A percentile compares a stretch with the other conserved stretches of the same genome.
Conservation (phyloP, 2,888 invertebrate species). For the Anodontia alba region DNA sequence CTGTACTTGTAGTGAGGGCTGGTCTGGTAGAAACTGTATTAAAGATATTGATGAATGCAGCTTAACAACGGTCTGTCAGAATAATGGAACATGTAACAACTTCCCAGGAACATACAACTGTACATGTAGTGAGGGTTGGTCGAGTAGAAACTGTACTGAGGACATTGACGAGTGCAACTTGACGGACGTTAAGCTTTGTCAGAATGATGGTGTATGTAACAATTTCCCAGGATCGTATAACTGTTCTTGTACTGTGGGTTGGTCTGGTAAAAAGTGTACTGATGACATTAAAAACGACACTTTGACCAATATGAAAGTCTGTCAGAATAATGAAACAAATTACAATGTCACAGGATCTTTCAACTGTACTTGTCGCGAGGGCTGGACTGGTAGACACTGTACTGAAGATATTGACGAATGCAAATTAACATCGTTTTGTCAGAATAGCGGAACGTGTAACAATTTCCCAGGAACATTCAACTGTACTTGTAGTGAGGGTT, state of each 20-base stretch:
- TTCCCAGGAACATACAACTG: slow-evolving; percentile 50
- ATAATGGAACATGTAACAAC: slow-evolving; percentile 49
- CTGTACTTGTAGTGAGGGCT: slow-evolving; percentile 49
- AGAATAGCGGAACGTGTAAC: slow-evolving; percentile 53
- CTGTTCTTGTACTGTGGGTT: slow-evolving; percentile 57
- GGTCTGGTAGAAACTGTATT: slow-evolving; percentile 52
- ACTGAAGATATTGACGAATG: slow-evolving; percentile 19
- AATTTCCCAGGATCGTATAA: slow-evolving; percentile 56
- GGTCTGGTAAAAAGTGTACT: slow-evolving; percentile 51
- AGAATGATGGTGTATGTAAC: slow-evolving; percentile 46
- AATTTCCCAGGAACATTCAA: slow-evolving; percentile 32
- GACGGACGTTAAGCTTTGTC: slow-evolving; percentile 55
- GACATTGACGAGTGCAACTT: slow-evolving; percentile 68
- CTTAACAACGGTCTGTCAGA: slow-evolving; percentile 22
- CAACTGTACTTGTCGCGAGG: slow-evolving; percentile 37
- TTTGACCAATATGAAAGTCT: slow-evolving; percentile 24
- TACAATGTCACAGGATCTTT: slow-evolving; percentile 36
- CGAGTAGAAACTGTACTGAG: slow-evolving; percentile 46
- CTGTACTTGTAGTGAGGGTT: slow-evolving; percentile 57
- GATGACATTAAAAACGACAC: slow-evolving; percentile 37
- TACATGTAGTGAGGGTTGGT: slow-evolving; percentile 49
- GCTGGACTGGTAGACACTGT: slow-evolving; percentile 41
- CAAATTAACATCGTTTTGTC: slow-evolving; percentile 30
- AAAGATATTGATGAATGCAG: slow-evolving; percentile 68
- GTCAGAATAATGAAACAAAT: slow-evolving; percentile 37